Conservation (phyloP, 2,113 vertebrate species). For the Erythrocebus patas region DNA sequence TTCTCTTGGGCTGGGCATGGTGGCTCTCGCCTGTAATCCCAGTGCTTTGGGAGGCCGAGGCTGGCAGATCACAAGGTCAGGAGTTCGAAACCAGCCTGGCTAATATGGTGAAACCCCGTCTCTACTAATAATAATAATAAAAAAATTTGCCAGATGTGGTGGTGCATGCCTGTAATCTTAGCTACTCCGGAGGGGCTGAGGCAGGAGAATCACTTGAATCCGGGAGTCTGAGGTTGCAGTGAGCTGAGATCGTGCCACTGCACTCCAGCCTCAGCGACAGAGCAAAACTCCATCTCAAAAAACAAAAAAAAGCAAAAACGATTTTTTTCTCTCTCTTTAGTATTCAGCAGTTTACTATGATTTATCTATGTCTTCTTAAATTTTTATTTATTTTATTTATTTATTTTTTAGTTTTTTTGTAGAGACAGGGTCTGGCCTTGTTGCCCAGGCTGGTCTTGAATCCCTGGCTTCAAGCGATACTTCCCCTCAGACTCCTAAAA, state of each 20-base stretch:
- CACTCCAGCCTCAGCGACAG: neutral
- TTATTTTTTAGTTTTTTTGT: too few relatives aligned
- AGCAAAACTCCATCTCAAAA: neutral
- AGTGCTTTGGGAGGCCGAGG: too few relatives aligned
- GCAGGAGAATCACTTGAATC: neutral
- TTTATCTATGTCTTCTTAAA: neutral
- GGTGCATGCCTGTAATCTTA: neutral
- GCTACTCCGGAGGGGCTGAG: neutral
- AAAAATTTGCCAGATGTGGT: neutral
- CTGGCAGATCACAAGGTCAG: too few relatives aligned
- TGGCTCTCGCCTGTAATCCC: neutral
- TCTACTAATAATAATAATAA: too few relatives aligned
- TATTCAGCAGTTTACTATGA: neutral
- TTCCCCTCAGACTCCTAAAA: too few relatives aligned
- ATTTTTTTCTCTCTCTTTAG: neutral
- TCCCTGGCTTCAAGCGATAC: too few relatives aligned
- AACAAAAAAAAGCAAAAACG: neutral
- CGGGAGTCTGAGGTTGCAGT: neutral
- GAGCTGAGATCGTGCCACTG: neutral
- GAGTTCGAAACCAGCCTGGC: too few relatives aligned
- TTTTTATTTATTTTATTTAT: too few relatives aligned
- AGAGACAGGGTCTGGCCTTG: too few relatives aligned
- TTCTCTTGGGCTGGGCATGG: neutral
- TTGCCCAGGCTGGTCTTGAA: too few relatives aligned
- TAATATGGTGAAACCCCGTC: too few relatives aligned